Percentiles rank a stretch among this genome's conserved stretches.
These are phyloP conservation scores for Leptinotarsa juncta DNA, from an alignment of 2,888 invertebrate genomes.

Conservation along the genomic window DNA sequence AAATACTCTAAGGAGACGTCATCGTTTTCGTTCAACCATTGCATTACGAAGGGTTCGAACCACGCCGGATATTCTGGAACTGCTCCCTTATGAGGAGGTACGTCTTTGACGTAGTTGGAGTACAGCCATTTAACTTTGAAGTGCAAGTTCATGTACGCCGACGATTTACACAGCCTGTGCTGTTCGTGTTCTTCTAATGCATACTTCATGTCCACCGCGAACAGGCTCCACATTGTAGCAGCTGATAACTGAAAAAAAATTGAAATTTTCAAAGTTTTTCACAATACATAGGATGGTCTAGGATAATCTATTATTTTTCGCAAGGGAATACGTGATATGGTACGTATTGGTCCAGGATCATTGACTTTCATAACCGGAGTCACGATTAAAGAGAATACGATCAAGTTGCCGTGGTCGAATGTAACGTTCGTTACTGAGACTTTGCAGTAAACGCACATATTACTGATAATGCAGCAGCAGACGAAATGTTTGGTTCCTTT, in stretches of 20 bases:
- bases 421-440: too few relatives aligned
- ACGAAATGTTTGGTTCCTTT: too few relatives aligned
- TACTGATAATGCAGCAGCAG: too few relatives aligned
- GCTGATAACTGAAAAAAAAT: constrained; percentile 83
- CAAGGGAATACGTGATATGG: too few relatives aligned
- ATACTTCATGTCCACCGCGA: constrained; percentile 97
- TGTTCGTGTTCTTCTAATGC: constrained; percentile 98
- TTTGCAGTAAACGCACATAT: too few relatives aligned
- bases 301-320: too few relatives aligned
- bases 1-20: constrained; percentile 98
- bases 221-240: constrained; percentile 96
- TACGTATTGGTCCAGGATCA: too few relatives aligned
- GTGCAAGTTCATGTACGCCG: constrained; percentile 99
- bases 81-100: constrained; percentile 93
- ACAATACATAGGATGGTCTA: neutral
- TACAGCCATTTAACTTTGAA: constrained; percentile 99
- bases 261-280: too few relatives aligned
- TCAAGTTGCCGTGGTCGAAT: too few relatives aligned
- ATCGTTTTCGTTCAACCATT: constrained; percentile 99
- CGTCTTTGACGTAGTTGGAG: constrained; percentile 97
- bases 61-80: constrained; percentile 99
- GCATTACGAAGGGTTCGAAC: constrained; percentile 99
- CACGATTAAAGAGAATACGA: too few relatives aligned
- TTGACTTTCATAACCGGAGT: too few relatives aligned
- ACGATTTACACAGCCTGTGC: constrained; percentile 94